Evolutionary conservation across 2,113 vertebrate species (phyloP), one percentile per base, ranked within the genome.

Genomic region (Gadus chalcogrammus): DNA sequence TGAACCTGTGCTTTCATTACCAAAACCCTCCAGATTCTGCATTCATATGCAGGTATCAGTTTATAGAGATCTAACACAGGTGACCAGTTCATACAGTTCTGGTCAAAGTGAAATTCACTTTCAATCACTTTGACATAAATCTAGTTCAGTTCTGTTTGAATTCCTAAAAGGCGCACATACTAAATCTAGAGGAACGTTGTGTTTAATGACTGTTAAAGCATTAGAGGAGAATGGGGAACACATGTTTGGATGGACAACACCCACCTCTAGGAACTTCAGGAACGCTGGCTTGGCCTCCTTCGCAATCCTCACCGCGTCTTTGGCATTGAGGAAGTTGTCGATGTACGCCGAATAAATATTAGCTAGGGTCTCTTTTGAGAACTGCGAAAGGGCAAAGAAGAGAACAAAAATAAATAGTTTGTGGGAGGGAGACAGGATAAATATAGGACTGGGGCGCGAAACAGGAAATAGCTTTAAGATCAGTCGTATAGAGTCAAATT

Each of bases 281-380:
- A 99, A 99, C 0, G 97, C 97, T 0, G 97, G 97, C 67, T 94
- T 93, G 72, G 96, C 94, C 83, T 99, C 97, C 86, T 98, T 98
- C 52, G 97, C 97, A 0, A 98, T 93, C 81, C 97, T 93, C 68
- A 99, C 96, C 0, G 97, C 97, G 1, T 98, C 97, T 92, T 97
- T 99, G 85, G 97, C 97, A 0, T 96, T 99, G 88, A 99, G 95
- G 72, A 98, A 99, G 85, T 99, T 99, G 82, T 99, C 97, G 0
- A 99, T 98, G 87, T 99, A 99, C 15, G 97, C 97, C 0, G 97
- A 99, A 79, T 99, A 99, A 89, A 96, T 98, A 76, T 94, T 95
- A 67, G 96, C 97, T 18, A 99, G 89, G 79, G 95, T 87, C 0
- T 99, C 97, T 90, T 96, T 99, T 84, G 97, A 98, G 88, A 99